A percentile compares a stretch with the other conserved stretches of the same genome.
Conservation (phyloP, 2,797 vertebrate genomes). For the Arrhamphus sclerolepis region DNA sequence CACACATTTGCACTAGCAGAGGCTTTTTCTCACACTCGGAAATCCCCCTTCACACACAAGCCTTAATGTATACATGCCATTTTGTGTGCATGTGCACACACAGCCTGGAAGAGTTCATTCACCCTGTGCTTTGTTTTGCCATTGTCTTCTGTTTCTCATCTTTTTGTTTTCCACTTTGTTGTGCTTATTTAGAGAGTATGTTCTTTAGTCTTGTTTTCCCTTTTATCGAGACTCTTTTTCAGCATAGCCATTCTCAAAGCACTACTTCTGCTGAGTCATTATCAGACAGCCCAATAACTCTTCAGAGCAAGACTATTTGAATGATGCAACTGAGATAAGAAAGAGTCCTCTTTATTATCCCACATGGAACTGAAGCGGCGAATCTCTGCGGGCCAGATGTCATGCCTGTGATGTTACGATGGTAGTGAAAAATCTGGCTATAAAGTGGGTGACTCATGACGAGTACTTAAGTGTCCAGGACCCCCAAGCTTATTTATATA, state of each 20-base stretch:
- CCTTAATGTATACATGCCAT: background rate
- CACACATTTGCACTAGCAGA: conserved; percentile 41
- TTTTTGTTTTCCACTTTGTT: conserved; percentile 69
- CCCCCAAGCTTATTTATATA: conserved; percentile 24
- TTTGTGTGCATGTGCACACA: conserved; percentile 18
- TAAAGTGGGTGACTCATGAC: conserved; percentile 53
- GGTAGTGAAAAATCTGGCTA: conserved; percentile 37
- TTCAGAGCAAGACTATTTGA: conserved; percentile 36
- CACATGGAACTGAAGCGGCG: conserved; percentile 30
- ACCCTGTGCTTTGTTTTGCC: conserved; percentile 63
- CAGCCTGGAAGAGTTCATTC: conserved; percentile 70
- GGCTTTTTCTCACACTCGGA: conserved; percentile 21
- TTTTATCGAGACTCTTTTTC: conserved; percentile 36
- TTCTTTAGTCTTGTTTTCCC: conserved; percentile 55
- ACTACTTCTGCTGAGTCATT: conserved; percentile 55
- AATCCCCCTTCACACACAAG: conserved; percentile 26
- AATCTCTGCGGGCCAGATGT: conserved; percentile 44
- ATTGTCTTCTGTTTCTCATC: conserved; percentile 45
- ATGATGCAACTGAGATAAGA: conserved; percentile 70
- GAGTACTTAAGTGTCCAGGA: conserved; percentile 10
- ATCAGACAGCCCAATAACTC: conserved; percentile 61
- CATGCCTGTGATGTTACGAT: conserved; percentile 34
- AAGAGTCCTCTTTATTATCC: conserved; percentile 57
- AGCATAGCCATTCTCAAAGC: conserved; percentile 44
- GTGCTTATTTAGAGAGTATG: conserved; percentile 68